Base-by-base conservation (phyloP, 2,113 vertebrate genomes). In the Labeo rohita region DNA sequence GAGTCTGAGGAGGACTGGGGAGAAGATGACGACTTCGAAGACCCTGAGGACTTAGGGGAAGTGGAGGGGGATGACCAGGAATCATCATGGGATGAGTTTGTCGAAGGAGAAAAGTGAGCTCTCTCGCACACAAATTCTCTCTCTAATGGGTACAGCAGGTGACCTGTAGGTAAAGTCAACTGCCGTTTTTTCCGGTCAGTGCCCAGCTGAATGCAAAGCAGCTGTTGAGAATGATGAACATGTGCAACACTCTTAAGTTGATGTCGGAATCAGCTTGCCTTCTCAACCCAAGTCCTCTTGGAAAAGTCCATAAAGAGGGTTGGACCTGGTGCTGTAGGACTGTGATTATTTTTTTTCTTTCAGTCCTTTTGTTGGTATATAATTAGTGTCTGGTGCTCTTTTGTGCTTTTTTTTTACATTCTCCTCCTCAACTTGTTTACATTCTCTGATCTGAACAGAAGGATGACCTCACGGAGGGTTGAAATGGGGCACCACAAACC, bases 331-430 rank as follows among this genome's bases (percentile, higher is more conserved):
- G 94, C 95, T 95, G 91, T 88, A 88, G 90, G 91, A 91, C 74
- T 23, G 86, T 88, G 88, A 61, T 28, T 39, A 39, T 21, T 21
- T 59, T 16, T 54, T 16, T 59, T 73, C 85, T 91, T 87, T 88
- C 91, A 89, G 88, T 91, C 92, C 90, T 92, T 93, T 88, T 92
- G 91, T 92, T 88, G 15, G 91, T 92, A 90, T 92, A 89, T 93
- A 91, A 84, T 94, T 91, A 91, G 90, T 95, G 93, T 95, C 92
- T 94, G 93, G 94, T 95, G 94, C 94, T 94, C 89, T 94, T 92
- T 90, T 90, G 85, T 92, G 89, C 56, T 89, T 91, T 89, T 84
- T 83, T 87, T 92, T 83, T 84, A 63, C 90, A 70, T 85, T 76
- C 86, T 83, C 80, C 72, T 85, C 78, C 79, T 87, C 10, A 56